Percentiles rank a stretch among this genome's conserved stretches.
These are phyloP conservation scores for Odontophorus gujanensis DNA, from an alignment of 2,113 vertebrate species.

Conservation along the genomic window DNA sequence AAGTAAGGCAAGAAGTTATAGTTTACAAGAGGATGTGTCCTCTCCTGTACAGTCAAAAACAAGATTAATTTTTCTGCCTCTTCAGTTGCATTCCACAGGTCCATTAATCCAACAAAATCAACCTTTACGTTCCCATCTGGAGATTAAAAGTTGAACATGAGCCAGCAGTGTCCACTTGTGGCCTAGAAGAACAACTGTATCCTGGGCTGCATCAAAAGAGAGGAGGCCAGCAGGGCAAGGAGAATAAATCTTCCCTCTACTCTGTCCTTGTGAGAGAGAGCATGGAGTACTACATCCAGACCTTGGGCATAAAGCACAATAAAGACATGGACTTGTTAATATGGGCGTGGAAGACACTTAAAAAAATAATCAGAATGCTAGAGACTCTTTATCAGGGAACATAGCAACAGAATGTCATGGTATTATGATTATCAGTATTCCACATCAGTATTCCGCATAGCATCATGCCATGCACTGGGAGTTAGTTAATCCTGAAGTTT, in stretches of 20 bases:
- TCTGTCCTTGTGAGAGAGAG: background rate
- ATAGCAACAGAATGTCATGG: background rate
- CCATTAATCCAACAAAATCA: background rate
- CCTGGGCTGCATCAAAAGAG: background rate
- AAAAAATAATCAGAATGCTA: background rate
- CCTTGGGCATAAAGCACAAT: background rate
- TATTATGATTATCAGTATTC: too few species aligned
- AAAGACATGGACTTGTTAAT: background rate
- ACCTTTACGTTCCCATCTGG: background rate
- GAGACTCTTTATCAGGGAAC: background rate
- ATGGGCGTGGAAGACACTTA: background rate
- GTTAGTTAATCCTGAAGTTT: too few species aligned
- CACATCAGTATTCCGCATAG: too few species aligned
- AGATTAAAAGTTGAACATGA: background rate
- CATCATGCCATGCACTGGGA: too few species aligned
- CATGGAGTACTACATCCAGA: background rate
- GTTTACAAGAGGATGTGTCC: background rate
- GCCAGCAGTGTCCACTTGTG: background rate
- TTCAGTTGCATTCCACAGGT: background rate
- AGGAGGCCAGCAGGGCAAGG: background rate
- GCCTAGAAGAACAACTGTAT: background rate
- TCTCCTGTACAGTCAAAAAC: background rate
- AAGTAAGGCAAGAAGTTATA: background rate
- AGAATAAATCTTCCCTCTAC: background rate
- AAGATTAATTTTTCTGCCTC: background rate